Percentiles rank a stretch among this genome's conserved stretches.
Conservation (phyloP, 2,113 vertebrate genomes). For the Anhinga rufa region DNA sequence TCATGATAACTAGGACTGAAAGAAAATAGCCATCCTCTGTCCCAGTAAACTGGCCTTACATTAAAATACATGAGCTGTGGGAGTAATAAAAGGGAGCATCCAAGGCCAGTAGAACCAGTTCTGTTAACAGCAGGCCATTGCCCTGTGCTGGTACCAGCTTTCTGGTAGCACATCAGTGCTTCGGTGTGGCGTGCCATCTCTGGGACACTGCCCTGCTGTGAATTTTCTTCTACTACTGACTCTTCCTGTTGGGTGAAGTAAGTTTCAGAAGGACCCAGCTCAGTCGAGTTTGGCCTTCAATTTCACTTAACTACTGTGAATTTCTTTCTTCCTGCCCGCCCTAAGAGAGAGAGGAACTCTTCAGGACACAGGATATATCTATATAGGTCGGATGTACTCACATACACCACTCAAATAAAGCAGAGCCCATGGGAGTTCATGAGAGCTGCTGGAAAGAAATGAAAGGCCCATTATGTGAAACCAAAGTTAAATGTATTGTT, state of each 20-base stretch:
- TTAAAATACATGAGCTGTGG: background rate
- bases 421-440: background rate
- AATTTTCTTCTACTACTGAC: background rate
- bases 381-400: background rate
- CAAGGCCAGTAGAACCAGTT: background rate
- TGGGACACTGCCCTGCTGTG: background rate
- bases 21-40: background rate
- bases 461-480: background rate
- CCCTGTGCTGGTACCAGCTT: background rate
- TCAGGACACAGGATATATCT: background rate
- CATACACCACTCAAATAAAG: background rate
- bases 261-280: background rate
- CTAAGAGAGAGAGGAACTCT: background rate
- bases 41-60: background rate
- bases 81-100: background rate
- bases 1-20: background rate
- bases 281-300: rapidly evolving
- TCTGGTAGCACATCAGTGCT: no score
- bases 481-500: background rate
- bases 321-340: background rate
- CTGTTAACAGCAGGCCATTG: rapidly evolving
- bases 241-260: background rate
- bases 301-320: background rate
- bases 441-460: background rate
- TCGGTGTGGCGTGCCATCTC: rapidly evolving